Base-by-base conservation (phyloP, 2,888 invertebrate species). In the Epirrhoe tristata region DNA sequence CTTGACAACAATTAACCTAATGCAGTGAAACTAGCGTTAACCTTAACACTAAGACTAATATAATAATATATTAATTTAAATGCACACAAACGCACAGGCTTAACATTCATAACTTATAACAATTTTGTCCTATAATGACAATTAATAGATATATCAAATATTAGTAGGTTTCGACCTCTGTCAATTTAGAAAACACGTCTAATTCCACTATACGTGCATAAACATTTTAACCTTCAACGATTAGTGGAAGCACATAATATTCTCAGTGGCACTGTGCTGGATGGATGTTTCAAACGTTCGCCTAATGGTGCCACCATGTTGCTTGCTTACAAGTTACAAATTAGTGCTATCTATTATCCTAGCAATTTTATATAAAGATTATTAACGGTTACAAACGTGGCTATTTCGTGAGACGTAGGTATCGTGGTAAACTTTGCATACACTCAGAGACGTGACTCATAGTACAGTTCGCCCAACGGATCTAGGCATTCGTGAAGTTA, bases 171-270 rank as follows among this genome's bases (percentile, higher is more conserved):
- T 58, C 36, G 59, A 74, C 72, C 76, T 70, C 66, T 71, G 69
- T 58, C 69, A 69, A 71, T 65, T 71, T 71, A 69, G 71, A 66
- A 67, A 67, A 73, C 74, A 77, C 78, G 78, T 76, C 67, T 70
- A 71, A 72, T 60, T 52, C 64, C 55, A 63, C 71, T 68, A 68
- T 61, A 55, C 77, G 79, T 85, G 85, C 82, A 79, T 80, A 79
- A 78, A 81, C 81, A 76, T 67, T 72, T 70, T 66, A 82, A 81
- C 78, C 83, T 78, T 71, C 69, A 81, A 81, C 76, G 76, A 81
- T 81, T 76, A 76, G 86, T 91, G 90, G 90, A 90, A 90, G 90
- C 90, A 90, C 90, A 81, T 85, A 76, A 82, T 82, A 83, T 81
- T 39, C 63, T 65, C 55, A 59, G 24, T 58, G 61, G 62, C 69